Evolutionary conservation across 2,888 invertebrate species (phyloP).

Genomic region (Axea sp.): DNA sequence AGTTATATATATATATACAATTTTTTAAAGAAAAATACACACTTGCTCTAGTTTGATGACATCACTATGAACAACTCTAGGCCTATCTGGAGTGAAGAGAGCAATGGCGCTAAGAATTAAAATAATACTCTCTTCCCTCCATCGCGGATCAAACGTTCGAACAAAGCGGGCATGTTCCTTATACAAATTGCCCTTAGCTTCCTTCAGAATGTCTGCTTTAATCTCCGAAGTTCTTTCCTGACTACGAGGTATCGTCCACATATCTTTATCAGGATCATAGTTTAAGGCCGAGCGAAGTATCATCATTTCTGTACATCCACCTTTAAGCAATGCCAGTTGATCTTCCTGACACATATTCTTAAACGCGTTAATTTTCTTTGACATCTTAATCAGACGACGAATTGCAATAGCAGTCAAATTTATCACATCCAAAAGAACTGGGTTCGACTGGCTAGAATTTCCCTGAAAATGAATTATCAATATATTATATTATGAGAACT

Average conservation of each 20-base stretch:
- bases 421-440: slow-evolving; percentile 89
- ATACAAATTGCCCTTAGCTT: slow-evolving; percentile 93
- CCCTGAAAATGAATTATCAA: slow-evolving; percentile 66
- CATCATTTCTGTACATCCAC: slow-evolving; percentile 98
- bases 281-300: slow-evolving; percentile 95
- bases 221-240: slow-evolving; percentile 88
- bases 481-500: not conserved
- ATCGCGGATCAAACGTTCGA: slow-evolving; percentile 90
- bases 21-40: slow-evolving; percentile 58
- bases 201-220: slow-evolving; percentile 93
- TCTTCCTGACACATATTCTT: slow-evolving; percentile 96
- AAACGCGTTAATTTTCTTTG: slow-evolving; percentile 92
- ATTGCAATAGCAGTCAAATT: slow-evolving; percentile 96
- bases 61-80: slow-evolving; percentile 89
- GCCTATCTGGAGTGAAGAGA: slow-evolving; percentile 91
- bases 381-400: slow-evolving; percentile 90
- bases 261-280: slow-evolving; percentile 92
- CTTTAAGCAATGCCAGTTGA: slow-evolving; percentile 92
- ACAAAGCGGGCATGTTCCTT: slow-evolving; percentile 92
- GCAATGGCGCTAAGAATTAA: slow-evolving; percentile 94
- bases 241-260: slow-evolving; percentile 94
- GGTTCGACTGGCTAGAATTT: slow-evolving; percentile 80
- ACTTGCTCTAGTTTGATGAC: slow-evolving; percentile 93
- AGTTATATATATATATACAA: no score
- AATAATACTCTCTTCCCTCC: slow-evolving; percentile 95